phyloP scores from a whole-genome alignment of 1,140 invertebrate species.

The Drosophila pseudoananassae region DNA sequence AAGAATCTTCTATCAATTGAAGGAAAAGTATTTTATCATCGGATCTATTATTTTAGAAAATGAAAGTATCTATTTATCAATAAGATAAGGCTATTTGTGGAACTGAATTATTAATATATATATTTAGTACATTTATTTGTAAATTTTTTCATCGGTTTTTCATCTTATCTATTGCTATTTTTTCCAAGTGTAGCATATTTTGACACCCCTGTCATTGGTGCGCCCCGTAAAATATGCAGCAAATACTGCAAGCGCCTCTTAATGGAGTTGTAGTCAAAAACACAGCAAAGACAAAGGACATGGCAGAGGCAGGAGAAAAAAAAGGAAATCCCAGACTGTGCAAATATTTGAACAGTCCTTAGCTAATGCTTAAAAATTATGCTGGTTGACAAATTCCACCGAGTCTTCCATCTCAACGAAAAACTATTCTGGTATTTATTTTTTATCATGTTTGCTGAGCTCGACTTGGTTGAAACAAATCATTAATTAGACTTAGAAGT shows the following conservation, averaged over 20 bases:
- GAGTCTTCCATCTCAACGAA: not conserved
- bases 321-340: slow-evolving; percentile 50
- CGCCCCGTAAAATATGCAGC: slow-evolving; percentile 57
- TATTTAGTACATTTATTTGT: too few relatives aligned
- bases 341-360: slow-evolving; percentile 70
- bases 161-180: not conserved
- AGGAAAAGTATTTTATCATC: too few relatives aligned
- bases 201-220: slow-evolving; percentile 66
- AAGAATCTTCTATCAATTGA: too few relatives aligned
- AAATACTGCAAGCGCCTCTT: slow-evolving; percentile 49
- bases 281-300: slow-evolving; percentile 7
- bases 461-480: slow-evolving; percentile 49
- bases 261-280: slow-evolving; percentile 65
- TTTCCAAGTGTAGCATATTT: slow-evolving; percentile 53
- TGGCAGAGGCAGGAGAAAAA: not conserved
- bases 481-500: slow-evolving; percentile 73
- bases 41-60: too few relatives aligned
- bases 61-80: too few relatives aligned
- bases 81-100: too few relatives aligned
- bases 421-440: slow-evolving; percentile 22
- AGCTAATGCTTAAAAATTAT: slow-evolving; percentile 79
- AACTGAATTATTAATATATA: not conserved
- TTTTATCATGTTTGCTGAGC: slow-evolving; percentile 26
- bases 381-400: slow-evolving; percentile 76
- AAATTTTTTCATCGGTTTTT: not conserved